Percentiles rank a stretch among this genome's conserved stretches.
Conservation (phyloP, 1,140 invertebrate genomes). For the Trachymyrmex cornetzi region DNA sequence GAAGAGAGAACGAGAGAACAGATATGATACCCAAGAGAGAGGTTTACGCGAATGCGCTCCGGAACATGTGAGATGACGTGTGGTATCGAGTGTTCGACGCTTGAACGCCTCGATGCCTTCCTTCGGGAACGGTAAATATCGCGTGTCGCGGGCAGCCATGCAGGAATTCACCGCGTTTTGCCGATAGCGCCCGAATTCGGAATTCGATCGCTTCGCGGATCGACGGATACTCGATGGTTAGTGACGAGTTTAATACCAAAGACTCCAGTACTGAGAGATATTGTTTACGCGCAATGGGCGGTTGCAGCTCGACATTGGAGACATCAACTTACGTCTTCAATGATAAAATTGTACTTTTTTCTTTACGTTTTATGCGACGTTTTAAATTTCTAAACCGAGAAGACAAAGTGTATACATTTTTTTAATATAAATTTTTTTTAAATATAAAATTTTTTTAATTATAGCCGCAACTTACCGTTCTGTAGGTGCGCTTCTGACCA, state of each 20-base stretch:
- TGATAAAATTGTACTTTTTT: not conserved
- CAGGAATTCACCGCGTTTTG: conserved; percentile 70
- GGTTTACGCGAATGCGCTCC: conserved; percentile 81
- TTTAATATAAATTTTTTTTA: not conserved
- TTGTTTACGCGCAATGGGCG: not conserved
- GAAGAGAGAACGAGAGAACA: conserved; percentile 67
- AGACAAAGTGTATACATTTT: not conserved
- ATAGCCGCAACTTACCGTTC: conserved; percentile 92
- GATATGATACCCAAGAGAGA: conserved; percentile 82
- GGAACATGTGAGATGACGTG: conserved; percentile 85
- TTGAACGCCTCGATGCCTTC: conserved; percentile 81
- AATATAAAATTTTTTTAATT: not conserved
- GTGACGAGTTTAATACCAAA: not conserved
- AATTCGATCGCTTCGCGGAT: conserved; percentile 52
- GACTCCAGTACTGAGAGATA: not conserved
- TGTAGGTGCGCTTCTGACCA: conserved; percentile 97
- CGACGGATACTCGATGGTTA: conserved; percentile 25
- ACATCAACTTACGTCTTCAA: not conserved
- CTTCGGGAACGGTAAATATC: conserved; percentile 79
- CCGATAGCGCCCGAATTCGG: conserved; percentile 65
- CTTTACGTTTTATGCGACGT: not conserved
- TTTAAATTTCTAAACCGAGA: not conserved
- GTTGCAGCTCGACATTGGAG: not conserved
- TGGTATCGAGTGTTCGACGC: conserved; percentile 83
- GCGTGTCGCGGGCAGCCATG: conserved; percentile 71